phyloP scores from a whole-genome alignment of 2,797 vertebrate genomes.

The Rhynchonycteris naso region DNA sequence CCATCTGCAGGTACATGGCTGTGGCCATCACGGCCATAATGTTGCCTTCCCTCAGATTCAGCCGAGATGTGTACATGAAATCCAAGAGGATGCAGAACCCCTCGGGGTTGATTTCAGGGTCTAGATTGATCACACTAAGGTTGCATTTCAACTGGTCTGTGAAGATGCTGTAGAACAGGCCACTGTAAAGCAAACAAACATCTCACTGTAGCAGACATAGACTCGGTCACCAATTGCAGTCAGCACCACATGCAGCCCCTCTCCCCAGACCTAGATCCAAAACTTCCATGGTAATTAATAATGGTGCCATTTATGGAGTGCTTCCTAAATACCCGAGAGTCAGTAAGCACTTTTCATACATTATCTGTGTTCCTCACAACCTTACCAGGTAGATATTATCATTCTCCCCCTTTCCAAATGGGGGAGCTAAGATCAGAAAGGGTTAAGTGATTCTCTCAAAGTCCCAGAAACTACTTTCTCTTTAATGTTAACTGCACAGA shows the following conservation, averaged over 20 bases:
- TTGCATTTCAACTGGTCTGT: slow-evolving; percentile 94
- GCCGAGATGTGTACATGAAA: slow-evolving; percentile 98
- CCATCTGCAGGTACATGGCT: slow-evolving; percentile 97
- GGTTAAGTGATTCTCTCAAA: background rate
- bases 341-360: background rate
- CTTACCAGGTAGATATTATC: background rate
- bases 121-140: slow-evolving; percentile 93
- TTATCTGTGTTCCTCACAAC: background rate
- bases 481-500: background rate
- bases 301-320: background rate
- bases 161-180: slow-evolving; percentile 98
- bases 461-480: background rate
- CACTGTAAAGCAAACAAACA: slow-evolving; percentile 85
- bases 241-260: background rate
- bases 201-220: background rate
- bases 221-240: background rate
- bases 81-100: slow-evolving; percentile 96
- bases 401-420: background rate
- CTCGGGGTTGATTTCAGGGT: slow-evolving; percentile 94
- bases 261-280: background rate
- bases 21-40: slow-evolving; percentile 94
- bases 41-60: slow-evolving; percentile 93
- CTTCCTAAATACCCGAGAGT: background rate
- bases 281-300: background rate
- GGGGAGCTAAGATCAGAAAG: background rate